Conservation (phyloP, 2,888 invertebrate genomes). For the Amphiduros pacificus region DNA sequence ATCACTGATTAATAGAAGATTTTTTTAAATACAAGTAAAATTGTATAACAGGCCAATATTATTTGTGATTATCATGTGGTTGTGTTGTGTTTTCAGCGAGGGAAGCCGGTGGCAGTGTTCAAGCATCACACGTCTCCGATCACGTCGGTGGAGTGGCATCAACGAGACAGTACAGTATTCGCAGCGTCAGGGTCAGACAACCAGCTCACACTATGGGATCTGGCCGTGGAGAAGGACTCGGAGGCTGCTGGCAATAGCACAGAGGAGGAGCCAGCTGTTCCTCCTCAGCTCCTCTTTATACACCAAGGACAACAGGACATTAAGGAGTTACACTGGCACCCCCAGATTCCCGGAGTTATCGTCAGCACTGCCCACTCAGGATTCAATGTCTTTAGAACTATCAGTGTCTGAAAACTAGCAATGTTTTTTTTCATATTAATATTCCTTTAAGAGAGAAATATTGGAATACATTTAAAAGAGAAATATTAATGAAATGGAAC, state of each 20-base stretch:
- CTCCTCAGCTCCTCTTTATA: constrained; percentile 94
- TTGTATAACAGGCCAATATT: too few relatives aligned
- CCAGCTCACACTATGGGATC: constrained; percentile 95
- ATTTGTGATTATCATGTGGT: too few relatives aligned
- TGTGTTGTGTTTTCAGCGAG: constrained; percentile 55
- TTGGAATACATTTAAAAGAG: too few relatives aligned
- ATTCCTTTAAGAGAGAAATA: too few relatives aligned
- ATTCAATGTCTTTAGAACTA: constrained; percentile 96
- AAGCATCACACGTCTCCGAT: constrained; percentile 93
- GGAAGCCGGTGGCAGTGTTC: constrained; percentile 84
- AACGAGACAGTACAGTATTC: constrained; percentile 87
- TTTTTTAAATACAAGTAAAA: too few relatives aligned
- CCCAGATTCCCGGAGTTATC: constrained; percentile 88
- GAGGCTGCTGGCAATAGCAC: constrained; percentile 29
- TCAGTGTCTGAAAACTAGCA: too few relatives aligned
- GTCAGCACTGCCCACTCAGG: constrained; percentile 93
- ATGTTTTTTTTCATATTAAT: too few relatives aligned
- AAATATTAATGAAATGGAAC: too few relatives aligned
- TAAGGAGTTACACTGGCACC: constrained; percentile 98
- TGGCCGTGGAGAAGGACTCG: constrained; percentile 62
- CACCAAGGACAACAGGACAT: constrained; percentile 98
- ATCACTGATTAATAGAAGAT: too few relatives aligned
- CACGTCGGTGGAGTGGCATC: constrained; percentile 97
- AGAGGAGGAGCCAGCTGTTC: constrained; percentile 61
- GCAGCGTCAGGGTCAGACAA: constrained; percentile 92